Conservation (phyloP, 1,140 invertebrate species). For the Drosophila parabipectinata region DNA sequence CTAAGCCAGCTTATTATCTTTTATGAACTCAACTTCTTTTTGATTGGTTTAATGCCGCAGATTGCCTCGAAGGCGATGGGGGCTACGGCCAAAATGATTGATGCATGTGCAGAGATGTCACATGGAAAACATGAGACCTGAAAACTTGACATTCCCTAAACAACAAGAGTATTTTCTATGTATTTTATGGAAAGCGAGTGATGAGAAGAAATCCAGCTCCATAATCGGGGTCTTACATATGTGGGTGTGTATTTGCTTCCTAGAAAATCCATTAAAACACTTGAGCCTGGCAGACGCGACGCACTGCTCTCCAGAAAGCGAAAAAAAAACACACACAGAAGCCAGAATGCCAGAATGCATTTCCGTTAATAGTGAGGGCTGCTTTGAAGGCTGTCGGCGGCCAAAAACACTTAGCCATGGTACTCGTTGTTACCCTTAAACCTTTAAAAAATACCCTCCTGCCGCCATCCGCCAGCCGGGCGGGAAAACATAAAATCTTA, state of each 20-base stretch:
- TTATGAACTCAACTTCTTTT: constrained; percentile 73
- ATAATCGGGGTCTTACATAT: constrained; percentile 24
- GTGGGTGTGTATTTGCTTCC: constrained; percentile 17
- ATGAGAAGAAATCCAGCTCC: constrained; percentile 22
- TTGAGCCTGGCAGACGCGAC: constrained; percentile 66
- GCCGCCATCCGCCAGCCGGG: not conserved
- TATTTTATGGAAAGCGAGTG: constrained; percentile 3
- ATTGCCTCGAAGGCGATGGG: constrained; percentile 21
- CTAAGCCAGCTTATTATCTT: constrained; percentile 78
- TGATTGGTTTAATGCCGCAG: constrained; percentile 60
- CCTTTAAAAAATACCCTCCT: constrained; percentile 9
- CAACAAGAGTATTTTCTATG: not conserved
- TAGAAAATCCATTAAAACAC: constrained; percentile 79
- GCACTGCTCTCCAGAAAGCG: constrained; percentile 33
- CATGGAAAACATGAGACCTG: constrained; percentile 41
- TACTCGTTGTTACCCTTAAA: constrained; percentile 56
- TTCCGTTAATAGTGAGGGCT: constrained; percentile 70
- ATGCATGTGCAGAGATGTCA: constrained; percentile 61
- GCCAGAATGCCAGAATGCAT: constrained; percentile 66
- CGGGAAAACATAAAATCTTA: constrained; percentile 63
- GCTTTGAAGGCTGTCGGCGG: constrained; percentile 68
- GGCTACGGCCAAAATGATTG: constrained; percentile 54
- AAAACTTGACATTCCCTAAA: constrained; percentile 69
- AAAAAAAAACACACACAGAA: not conserved
- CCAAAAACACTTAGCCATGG: constrained; percentile 65